Percentiles rank a stretch among this genome's conserved stretches.
These are phyloP conservation scores for Remorina albescens DNA, from an alignment of 2,797 vertebrate genomes.

Conservation along the genomic window DNA sequence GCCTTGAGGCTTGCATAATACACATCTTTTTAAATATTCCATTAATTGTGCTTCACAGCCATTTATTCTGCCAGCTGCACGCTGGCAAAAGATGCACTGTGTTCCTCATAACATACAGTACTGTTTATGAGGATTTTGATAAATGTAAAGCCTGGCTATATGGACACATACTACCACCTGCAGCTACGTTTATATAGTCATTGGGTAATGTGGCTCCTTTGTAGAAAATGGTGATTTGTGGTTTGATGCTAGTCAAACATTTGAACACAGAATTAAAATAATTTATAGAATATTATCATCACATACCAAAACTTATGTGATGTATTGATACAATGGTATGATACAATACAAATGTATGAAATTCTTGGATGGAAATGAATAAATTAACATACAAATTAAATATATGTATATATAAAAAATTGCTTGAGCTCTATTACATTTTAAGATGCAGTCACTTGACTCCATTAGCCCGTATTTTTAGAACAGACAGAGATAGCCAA, in stretches of 20 bases:
- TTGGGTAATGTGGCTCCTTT: not conserved
- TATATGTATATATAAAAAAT: not conserved
- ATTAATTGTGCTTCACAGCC: conserved; percentile 59
- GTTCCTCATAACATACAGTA: conserved; percentile 2
- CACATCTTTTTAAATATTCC: conserved; percentile 57
- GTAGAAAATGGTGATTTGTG: not conserved
- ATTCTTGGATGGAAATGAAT: conserved; percentile 1
- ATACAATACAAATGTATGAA: too few species aligned
- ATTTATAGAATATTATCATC: not conserved
- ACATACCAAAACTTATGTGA: not conserved
- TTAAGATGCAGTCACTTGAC: conserved; percentile 28
- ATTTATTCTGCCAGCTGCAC: conserved; percentile 39
- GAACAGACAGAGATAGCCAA: conserved; percentile 44
- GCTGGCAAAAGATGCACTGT: conserved; percentile 30
- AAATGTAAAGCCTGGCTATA: conserved; percentile 21
- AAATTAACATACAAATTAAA: conserved; percentile 2
- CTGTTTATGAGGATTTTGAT: conserved; percentile 23
- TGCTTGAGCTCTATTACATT: conserved; percentile 5
- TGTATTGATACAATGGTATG: not conserved
- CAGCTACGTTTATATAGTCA: not conserved
- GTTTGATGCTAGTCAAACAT: not conserved
- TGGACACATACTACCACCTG: conserved; percentile 16
- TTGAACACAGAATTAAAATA: not conserved
- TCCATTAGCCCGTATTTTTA: conserved; percentile 53
- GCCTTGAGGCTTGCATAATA: conserved; percentile 65